Conservation (phyloP, 1,140 invertebrate species). For the Anoplophora glabripennis region DNA sequence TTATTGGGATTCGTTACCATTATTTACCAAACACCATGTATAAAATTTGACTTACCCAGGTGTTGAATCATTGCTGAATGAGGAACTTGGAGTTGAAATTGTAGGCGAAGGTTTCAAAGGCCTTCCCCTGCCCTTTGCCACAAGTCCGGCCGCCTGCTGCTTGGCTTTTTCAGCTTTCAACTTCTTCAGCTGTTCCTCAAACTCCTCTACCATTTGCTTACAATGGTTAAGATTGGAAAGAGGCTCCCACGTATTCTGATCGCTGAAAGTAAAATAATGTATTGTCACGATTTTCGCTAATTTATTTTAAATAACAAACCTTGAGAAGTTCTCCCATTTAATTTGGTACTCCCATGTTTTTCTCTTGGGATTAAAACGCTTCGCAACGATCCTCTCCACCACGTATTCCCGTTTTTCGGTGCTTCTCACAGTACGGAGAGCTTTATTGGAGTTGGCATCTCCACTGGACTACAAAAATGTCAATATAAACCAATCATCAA, state of each 20-base stretch:
- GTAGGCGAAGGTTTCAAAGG: not conserved
- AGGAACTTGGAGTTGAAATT: not conserved
- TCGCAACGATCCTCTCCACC: slow-evolving; percentile 77
- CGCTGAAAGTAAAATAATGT: slow-evolving; percentile 17
- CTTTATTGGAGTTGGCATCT: slow-evolving; percentile 36
- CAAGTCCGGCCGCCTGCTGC: slow-evolving; percentile 49
- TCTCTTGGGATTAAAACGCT: slow-evolving; percentile 73
- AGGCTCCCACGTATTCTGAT: slow-evolving; percentile 68
- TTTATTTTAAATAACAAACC: slow-evolving; percentile 54
- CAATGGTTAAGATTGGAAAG: slow-evolving; percentile 69
- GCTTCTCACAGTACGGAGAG: slow-evolving; percentile 49
- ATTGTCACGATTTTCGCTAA: not conserved
- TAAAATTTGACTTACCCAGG: not conserved
- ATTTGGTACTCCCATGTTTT: slow-evolving; percentile 76
- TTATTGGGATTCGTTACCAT: no score
- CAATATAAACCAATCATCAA: not conserved
- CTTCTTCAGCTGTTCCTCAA: slow-evolving; percentile 72
- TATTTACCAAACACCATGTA: no score
- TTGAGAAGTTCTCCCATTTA: slow-evolving; percentile 76
- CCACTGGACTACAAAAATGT: not conserved
- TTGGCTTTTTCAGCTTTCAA: slow-evolving; percentile 68
- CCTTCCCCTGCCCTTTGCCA: slow-evolving; percentile 29
- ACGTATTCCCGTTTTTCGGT: slow-evolving; percentile 59
- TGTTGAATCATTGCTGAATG: not conserved
- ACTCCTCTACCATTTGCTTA: slow-evolving; percentile 71